phyloP scores from a whole-genome alignment of 2,113 vertebrate genomes.

The Amia ocellicauda region DNA sequence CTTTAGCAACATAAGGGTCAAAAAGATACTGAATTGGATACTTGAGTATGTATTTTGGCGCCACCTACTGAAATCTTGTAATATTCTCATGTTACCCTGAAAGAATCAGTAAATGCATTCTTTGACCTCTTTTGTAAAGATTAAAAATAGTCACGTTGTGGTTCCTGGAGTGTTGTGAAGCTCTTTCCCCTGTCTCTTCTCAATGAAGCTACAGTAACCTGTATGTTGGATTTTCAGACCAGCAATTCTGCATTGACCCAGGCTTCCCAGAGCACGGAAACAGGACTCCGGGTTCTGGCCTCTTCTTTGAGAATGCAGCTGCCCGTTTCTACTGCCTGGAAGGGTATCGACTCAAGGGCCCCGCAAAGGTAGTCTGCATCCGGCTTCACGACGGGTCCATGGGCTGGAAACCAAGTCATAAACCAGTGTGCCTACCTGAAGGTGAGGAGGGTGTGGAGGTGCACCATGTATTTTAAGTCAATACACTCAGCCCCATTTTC shows the following conservation, averaged over 20 bases:
- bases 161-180: too few species aligned
- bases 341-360: conserved; percentile 76
- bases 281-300: conserved; percentile 61
- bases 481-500: too few species aligned
- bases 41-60: too few species aligned
- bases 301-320: conserved; percentile 72
- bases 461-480: too few species aligned
- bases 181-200: too few species aligned
- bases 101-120: too few species aligned
- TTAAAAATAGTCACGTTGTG: too few species aligned
- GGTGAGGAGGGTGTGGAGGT: conserved; percentile 66
- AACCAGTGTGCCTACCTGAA: conserved; percentile 73
- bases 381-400: conserved; percentile 70
- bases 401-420: conserved; percentile 74
- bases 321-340: conserved; percentile 73
- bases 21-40: too few species aligned
- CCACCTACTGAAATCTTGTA: too few species aligned
- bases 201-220: not conserved
- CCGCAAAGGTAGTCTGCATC: conserved; percentile 70
- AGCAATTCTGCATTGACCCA: conserved; percentile 65
- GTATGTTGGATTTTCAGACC: conserved; percentile 21
- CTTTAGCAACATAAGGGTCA: too few species aligned
- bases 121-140: too few species aligned
- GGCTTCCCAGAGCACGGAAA: conserved; percentile 73
- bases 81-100: too few species aligned